These are phyloP conservation scores for Sebastes itinus DNA, from an alignment of 2,797 vertebrate genomes.

Conservation along the genomic window DNA sequence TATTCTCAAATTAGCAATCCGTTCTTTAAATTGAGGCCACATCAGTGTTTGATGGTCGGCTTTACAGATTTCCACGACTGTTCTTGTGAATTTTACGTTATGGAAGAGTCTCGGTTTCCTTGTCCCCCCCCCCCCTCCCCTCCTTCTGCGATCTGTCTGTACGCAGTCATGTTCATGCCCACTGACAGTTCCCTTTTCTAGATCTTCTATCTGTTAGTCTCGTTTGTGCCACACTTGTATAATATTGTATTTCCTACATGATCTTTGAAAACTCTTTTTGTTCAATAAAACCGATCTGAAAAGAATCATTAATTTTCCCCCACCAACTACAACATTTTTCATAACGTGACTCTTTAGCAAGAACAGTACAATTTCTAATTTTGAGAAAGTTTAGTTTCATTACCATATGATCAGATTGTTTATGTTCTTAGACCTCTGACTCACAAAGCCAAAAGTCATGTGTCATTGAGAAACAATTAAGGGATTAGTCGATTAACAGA, in stretches of 20 bases:
- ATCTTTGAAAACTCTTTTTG: slow-evolving; percentile 72
- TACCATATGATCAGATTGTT: neutral
- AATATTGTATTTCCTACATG: slow-evolving; percentile 78
- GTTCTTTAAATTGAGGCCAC: slow-evolving; percentile 19
- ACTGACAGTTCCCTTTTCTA: slow-evolving; percentile 45
- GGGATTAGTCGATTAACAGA: too few relatives aligned
- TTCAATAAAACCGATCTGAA: slow-evolving; percentile 74
- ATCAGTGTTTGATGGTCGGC: neutral
- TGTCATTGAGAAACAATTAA: too few relatives aligned
- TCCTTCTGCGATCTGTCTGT: neutral
- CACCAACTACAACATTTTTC: neutral
- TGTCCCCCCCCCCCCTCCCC: neutral
- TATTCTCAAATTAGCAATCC: neutral
- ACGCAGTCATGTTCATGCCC: slow-evolving; percentile 24
- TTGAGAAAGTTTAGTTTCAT: neutral
- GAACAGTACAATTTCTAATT: neutral
- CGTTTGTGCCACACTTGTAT: slow-evolving; percentile 72
- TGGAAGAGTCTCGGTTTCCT: neutral
- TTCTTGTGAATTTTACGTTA: slow-evolving; percentile 14
- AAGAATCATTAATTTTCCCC: slow-evolving; percentile 9
- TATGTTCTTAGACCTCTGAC: neutral
- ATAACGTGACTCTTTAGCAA: neutral
- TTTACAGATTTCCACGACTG: neutral
- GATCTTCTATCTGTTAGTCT: slow-evolving; percentile 61
- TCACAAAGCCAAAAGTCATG: neutral